A percentile compares a stretch with the other conserved stretches of the same genome.
Evolutionary conservation across 2,113 vertebrate genomes (phyloP).

Genomic region (Ailuropoda melanoleuca): DNA sequence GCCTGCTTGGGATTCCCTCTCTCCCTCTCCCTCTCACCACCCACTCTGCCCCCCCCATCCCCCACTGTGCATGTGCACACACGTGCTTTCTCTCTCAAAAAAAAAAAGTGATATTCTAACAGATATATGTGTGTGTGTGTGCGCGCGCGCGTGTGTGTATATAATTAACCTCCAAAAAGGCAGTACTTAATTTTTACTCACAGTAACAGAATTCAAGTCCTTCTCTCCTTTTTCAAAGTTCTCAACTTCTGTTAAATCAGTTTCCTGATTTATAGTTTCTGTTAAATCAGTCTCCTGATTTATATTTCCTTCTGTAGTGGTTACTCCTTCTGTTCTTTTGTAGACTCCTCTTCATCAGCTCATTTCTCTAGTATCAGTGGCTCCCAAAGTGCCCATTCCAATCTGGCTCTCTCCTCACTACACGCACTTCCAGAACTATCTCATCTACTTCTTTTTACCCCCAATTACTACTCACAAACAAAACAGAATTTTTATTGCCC

Average conservation of each 20-base stretch:
- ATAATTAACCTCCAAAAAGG: constrained; percentile 12
- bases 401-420: background rate
- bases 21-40: too few relatives aligned
- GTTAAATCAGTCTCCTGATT: background rate
- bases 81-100: background rate
- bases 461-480: background rate
- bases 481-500: background rate
- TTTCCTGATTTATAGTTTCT: background rate
- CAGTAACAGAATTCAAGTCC: background rate
- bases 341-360: background rate
- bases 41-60: background rate
- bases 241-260: background rate
- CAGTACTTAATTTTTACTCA: background rate
- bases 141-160: too few relatives aligned
- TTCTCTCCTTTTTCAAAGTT: background rate
- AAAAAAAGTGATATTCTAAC: background rate
- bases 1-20: background rate
- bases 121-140: background rate
- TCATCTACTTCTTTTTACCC: background rate
- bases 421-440: background rate
- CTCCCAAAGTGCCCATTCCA: background rate
- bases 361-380: background rate
- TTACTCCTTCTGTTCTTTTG: background rate
- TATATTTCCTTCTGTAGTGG: background rate
- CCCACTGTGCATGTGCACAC: background rate